Evolutionary conservation across 2,888 invertebrate species (phyloP).

Genomic region (Amblyteles armatorius): DNA sequence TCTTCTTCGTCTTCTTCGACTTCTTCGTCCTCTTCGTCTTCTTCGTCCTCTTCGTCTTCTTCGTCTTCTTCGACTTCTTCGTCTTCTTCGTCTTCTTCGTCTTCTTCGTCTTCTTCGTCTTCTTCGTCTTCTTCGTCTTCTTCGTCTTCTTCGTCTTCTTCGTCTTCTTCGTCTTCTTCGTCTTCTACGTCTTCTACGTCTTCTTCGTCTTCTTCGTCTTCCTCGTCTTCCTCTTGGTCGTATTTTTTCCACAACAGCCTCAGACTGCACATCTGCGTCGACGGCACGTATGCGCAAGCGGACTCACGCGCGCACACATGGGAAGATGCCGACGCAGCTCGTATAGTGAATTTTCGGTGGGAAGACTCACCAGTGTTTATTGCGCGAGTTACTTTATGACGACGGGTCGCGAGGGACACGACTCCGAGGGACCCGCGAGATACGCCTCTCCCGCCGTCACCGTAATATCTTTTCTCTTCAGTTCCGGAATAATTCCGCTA

Average conservation of each 20-base stretch:
- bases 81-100: slow-evolving; percentile 33
- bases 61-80: slow-evolving; percentile 34
- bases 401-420: slow-evolving; percentile 65
- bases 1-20: slow-evolving; percentile 29
- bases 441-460: slow-evolving; percentile 28
- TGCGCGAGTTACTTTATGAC: slow-evolving; percentile 65
- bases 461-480: slow-evolving; percentile 59
- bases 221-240: slow-evolving; percentile 28
- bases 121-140: background rate
- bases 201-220: background rate
- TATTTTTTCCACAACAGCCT: slow-evolving; percentile 54
- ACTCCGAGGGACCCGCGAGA: slow-evolving; percentile 41
- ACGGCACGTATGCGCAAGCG: background rate
- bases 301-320: background rate
- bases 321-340: slow-evolving; percentile 17
- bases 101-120: background rate
- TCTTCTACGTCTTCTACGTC: background rate
- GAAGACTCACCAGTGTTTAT: slow-evolving; percentile 62
- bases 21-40: background rate
- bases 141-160: slow-evolving; percentile 49
- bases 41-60: background rate
- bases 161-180: slow-evolving; percentile 30
- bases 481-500: slow-evolving; percentile 30
- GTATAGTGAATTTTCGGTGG: slow-evolving; percentile 46
- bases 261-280: slow-evolving; percentile 45